Percentiles rank a stretch among this genome's conserved stretches.
phyloP scores from a whole-genome alignment of 2,888 invertebrate genomes.

The Eupithecia dodoneata region DNA sequence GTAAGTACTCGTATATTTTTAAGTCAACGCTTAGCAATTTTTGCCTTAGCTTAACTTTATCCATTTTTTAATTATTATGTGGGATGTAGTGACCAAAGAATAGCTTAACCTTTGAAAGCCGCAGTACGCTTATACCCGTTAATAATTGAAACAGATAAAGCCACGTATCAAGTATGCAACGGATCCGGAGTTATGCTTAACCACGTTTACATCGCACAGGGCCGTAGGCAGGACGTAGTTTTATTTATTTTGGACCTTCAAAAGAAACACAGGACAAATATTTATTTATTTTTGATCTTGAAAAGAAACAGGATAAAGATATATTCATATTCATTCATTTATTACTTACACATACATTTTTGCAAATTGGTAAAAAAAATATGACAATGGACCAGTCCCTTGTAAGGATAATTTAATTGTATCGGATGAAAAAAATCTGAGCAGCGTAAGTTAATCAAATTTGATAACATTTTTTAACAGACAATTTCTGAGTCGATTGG shows the following conservation, averaged over 20 bases:
- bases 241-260: neutral
- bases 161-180: constrained; percentile 40
- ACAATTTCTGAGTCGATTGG: too few relatives aligned
- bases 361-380: too few relatives aligned
- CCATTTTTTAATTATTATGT: neutral
- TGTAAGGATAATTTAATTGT: too few relatives aligned
- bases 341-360: too few relatives aligned
- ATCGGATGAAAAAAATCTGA: too few relatives aligned
- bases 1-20: too few relatives aligned
- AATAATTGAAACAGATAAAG: constrained; percentile 45
- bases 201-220: neutral
- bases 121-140: constrained; percentile 38
- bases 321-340: too few relatives aligned
- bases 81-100: neutral
- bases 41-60: neutral
- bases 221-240: neutral
- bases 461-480: too few relatives aligned
- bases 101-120: constrained; percentile 23
- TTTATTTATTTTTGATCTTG: too few relatives aligned
- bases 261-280: neutral
- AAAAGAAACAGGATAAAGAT: too few relatives aligned
- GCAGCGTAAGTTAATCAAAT: too few relatives aligned
- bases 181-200: constrained; percentile 36
- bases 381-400: too few relatives aligned
- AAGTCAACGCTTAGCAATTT: neutral